Base-by-base conservation (phyloP, 2,888 invertebrate species). In the Fragum sueziense region DNA sequence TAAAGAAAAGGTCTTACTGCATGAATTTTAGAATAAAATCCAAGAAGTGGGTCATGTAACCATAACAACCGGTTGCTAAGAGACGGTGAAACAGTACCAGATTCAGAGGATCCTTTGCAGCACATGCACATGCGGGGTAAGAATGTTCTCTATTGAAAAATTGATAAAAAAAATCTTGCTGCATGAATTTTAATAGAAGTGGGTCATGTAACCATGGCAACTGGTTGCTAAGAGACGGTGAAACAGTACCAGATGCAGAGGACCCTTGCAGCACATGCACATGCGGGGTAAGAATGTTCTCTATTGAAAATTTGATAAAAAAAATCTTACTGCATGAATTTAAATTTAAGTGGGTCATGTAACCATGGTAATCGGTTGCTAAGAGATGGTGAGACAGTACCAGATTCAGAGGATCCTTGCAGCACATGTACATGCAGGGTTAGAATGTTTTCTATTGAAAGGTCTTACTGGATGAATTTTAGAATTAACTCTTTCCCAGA, bases 271-370 rank as follows among this genome's bases (percentile, higher is more conserved):
- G 75, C 14, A 80, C 84, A 33, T 91, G 91, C 79, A 72, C 57
- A 25, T 90, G 90, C 76, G 76, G 77, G 87, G 89, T 89, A 81
- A 34, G 79, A n/a, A n/a, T n/a, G n/a, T n/a, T n/a, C n/a, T n/a
- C n/a, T n/a, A n/a, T n/a, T n/a, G n/a, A n/a, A n/a, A n/a, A n/a
- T n/a, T n/a, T n/a, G n/a, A n/a, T n/a, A n/a, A n/a, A n/a, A n/a
- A n/a, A n/a, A n/a, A n/a, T n/a, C n/a, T n/a, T n/a, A n/a, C n/a
- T n/a, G n/a, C n/a, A n/a, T n/a, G n/a, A n/a, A n/a, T n/a, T n/a
- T n/a, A n/a, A n/a, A n/a, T n/a, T n/a, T n/a, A n/a, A n/a, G n/a
- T n/a, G n/a, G n/a, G n/a, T n/a, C 86, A 34, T 91, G 91, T 80
- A 69, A 84, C 65, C 79, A 82, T 41, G 81, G 87, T 52, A 85